These are phyloP conservation scores for Scotopteryx bipunctaria DNA, from an alignment of 2,888 invertebrate species.

Conservation along the genomic window DNA sequence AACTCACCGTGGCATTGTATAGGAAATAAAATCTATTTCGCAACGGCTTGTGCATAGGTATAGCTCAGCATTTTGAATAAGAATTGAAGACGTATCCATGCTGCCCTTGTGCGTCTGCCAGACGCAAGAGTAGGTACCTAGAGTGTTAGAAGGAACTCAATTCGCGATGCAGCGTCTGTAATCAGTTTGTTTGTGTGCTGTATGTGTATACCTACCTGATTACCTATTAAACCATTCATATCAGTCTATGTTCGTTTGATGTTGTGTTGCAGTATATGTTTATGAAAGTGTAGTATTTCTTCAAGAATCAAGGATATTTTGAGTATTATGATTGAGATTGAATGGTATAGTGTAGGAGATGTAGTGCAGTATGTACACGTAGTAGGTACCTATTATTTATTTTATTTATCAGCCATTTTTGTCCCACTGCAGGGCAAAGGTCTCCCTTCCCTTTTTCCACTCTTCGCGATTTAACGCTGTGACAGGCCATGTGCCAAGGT, in stretches of 20 bases:
- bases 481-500: no score
- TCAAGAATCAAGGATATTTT: background rate
- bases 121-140: slow-evolving; percentile 16
- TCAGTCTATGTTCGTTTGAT: background rate
- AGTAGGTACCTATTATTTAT: no score
- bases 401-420: no score
- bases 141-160: slow-evolving; percentile 31
- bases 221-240: slow-evolving; percentile 4
- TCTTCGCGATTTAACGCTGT: no score
- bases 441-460: no score
- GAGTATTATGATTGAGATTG: no score
- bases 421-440: no score
- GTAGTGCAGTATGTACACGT: no score
- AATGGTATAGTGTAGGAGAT: no score
- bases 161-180: slow-evolving; percentile 43
- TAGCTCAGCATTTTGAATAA: slow-evolving; percentile 1
- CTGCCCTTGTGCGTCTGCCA: slow-evolving; percentile 13
- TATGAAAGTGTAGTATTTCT: background rate
- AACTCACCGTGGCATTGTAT: slow-evolving; percentile 47
- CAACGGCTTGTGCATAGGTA: slow-evolving; percentile 51
- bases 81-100: slow-evolving; percentile 12
- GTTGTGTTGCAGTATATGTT: background rate
- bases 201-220: slow-evolving; percentile 12
- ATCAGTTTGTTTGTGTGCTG: slow-evolving; percentile 34
- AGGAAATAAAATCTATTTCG: slow-evolving; percentile 46